Evolutionary conservation across 2,888 invertebrate genomes (phyloP).

Genomic region (Phaonia tiefii): DNA sequence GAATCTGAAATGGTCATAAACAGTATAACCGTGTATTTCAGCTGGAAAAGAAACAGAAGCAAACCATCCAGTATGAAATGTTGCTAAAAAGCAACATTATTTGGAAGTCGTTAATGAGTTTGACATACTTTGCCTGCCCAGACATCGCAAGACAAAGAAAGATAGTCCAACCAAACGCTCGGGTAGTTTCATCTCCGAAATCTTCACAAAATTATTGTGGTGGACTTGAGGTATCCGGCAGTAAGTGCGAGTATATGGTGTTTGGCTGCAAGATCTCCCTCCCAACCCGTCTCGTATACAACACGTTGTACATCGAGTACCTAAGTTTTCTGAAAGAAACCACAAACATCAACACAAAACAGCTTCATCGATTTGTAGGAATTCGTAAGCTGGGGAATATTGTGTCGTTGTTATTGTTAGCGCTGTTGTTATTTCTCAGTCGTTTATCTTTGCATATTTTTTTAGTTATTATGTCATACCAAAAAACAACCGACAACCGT

Average conservation of each 20-base stretch:
- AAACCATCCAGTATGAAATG: neutral
- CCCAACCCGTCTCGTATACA: no score
- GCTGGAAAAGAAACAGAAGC: neutral
- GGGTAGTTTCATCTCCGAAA: no score
- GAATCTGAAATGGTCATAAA: conserved; percentile 2
- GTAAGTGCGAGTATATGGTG: neutral
- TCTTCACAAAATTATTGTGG: neutral
- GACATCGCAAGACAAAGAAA: neutral
- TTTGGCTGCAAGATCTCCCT: no score
- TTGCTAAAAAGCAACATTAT: conserved; percentile 11
- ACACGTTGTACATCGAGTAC: no score
- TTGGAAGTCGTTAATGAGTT: conserved; percentile 64
- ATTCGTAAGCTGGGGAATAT: neutral
- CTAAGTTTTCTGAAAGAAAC: no score
- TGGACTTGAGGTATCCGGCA: no score
- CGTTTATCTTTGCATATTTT: conserved; percentile 8
- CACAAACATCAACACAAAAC: no score
- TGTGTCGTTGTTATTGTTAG: neutral
- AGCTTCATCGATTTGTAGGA: neutral
- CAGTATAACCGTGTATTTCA: conserved; percentile 22
- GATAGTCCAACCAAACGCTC: neutral
- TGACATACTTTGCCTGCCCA: conserved; percentile 58
- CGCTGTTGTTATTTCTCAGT: neutral
- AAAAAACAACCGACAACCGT: conserved; percentile 13
- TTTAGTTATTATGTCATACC: conserved; percentile 33